These are phyloP conservation scores for Rhimphoctona megacephalus DNA, from an alignment of 2,888 invertebrate species.

Conservation along the genomic window DNA sequence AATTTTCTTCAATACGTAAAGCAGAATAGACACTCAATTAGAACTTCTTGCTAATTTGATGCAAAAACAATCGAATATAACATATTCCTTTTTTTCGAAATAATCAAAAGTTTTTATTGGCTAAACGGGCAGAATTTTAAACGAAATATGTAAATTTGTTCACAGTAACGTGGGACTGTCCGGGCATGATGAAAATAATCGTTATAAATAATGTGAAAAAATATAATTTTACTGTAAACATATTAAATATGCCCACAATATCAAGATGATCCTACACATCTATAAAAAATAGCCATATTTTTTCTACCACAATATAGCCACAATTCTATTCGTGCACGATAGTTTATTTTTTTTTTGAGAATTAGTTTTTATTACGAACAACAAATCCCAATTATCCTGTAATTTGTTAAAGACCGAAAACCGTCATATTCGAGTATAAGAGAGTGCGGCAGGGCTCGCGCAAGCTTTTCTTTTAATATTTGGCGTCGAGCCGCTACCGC, in stretches of 20 bases:
- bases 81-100: background rate
- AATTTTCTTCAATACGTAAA: background rate
- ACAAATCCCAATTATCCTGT: background rate
- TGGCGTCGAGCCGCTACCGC: too few species aligned
- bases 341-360: background rate
- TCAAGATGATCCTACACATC: too few species aligned
- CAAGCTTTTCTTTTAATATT: too few species aligned
- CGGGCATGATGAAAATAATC: background rate
- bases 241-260: too few species aligned
- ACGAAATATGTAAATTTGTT: too few species aligned
- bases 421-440: too few species aligned
- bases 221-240: too few species aligned
- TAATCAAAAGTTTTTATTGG: background rate
- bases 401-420: background rate
- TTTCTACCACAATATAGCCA: too few species aligned
- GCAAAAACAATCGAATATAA: background rate
- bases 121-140: background rate
- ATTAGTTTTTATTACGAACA: background rate
- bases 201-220: background rate
- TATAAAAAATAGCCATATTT: too few species aligned
- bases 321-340: background rate
- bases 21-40: background rate
- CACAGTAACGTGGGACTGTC: too few species aligned
- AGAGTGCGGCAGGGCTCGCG: too few species aligned
- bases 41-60: background rate